Base-by-base conservation (phyloP, 2,113 vertebrate species). In the Gobius niger region DNA sequence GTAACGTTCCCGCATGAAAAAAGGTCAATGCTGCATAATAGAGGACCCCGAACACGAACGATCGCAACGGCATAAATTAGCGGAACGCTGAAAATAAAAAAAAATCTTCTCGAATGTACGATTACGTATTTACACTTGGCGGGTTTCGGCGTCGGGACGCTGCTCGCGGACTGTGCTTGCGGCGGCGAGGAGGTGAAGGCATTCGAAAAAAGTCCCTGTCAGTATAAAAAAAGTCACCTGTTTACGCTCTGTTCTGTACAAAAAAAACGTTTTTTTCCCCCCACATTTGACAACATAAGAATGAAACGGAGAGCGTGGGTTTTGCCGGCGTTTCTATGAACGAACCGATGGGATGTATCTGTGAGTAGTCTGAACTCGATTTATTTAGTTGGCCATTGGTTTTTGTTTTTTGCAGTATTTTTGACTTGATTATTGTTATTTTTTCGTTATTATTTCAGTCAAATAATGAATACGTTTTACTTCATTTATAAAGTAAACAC, bases 211-310 rank as follows among this genome's bases (percentile, higher is more conserved):
- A 24, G 24, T 87, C 87, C 66, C 79, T 81, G 88, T 85, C 70
- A n/a, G 84, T 84, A 86, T 85, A 86, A 90, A 90, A 82, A 66
- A 81, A 78, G 76, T 60, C 40, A 10, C 42, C 42, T 3, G n/a
- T 67, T 77, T 68, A 63, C 65, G 78, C 53, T 88, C 90, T 93
- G 90, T 93, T 93, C 93, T 93, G 79, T 81, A 85, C 83, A 91
- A 81, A 71, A 80, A 85, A 91, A 90, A 85, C 73, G 89, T 89
- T 90, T 90, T 89, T 85, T 91, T 91, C 85, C n/a, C n/a, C n/a
- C n/a, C 83, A 91, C 85, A 92, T 86, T 92, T 75, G 84, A 91
- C 88, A 46, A 46, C 10, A 34, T 34, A 34, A 4, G 24, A 34
- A 34, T 34, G 24, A 34, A 34, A 34, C 24, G 5, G 24, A 34